These are phyloP conservation scores for Notolabrus celidotus DNA, from an alignment of 2,797 vertebrate species.

Conservation along the genomic window DNA sequence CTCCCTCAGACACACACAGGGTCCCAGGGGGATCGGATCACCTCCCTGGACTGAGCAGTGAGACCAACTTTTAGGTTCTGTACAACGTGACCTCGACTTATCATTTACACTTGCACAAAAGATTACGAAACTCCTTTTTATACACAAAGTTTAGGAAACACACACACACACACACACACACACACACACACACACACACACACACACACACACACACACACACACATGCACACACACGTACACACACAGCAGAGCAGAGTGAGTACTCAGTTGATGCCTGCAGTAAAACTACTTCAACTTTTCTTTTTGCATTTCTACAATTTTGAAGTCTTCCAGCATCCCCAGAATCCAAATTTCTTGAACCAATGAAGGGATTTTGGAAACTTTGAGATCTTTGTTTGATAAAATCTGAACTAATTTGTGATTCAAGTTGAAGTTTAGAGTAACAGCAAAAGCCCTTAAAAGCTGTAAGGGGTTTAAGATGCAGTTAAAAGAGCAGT, in stretches of 20 bases:
- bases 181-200: too few relatives aligned
- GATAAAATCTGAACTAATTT: not conserved
- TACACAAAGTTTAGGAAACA: too few relatives aligned
- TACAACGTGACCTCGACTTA: conserved; percentile 1
- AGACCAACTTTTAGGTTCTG: not conserved
- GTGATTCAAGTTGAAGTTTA: not conserved
- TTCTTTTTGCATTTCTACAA: too few relatives aligned
- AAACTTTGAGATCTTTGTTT: not conserved
- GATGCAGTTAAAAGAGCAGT: not conserved
- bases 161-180: not conserved
- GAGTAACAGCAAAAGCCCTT: not conserved
- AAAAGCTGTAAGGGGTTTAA: not conserved
- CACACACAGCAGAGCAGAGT: not conserved
- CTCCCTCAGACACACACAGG: not conserved
- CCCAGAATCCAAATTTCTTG: not conserved
- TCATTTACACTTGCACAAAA: conserved; percentile 16
- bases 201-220: too few relatives aligned
- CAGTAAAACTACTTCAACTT: too few relatives aligned
- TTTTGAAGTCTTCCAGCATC: not conserved
- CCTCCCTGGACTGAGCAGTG: not conserved
- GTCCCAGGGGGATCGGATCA: conserved; percentile 14
- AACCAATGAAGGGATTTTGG: too few relatives aligned
- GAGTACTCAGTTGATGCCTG: not conserved
- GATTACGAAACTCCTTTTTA: conserved; percentile 21
- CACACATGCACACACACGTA: too few relatives aligned